Base-by-base conservation (phyloP, 2,888 invertebrate genomes). In the Hypomecis atomaria region DNA sequence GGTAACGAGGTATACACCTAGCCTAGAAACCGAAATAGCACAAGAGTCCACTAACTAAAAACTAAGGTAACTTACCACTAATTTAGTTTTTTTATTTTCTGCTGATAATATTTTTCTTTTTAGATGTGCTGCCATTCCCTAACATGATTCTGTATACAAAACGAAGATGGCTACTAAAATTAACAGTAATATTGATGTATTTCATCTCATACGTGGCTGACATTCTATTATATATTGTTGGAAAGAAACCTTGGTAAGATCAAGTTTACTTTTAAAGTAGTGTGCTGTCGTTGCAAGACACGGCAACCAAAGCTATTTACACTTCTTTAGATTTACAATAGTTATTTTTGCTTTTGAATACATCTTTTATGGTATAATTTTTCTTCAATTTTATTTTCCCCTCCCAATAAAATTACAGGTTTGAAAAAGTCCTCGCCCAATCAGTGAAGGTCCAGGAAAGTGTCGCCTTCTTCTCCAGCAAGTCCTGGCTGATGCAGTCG, bases 401-500 rank as follows among this genome's bases (percentile, higher is more conserved):
- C n/a, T n/a, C n/a, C n/a, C n/a, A n/a, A 23, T 23, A 23, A 23
- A 23, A 23, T 23, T 23, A 94, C 78, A 95, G 96, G 71, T 96
- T 96, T 82, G 93, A 94, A 71, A 95, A 95, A 78, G 94, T 96
- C 78, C 94, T 95, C 77, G 94, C 94, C 83, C 94, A 96, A 89
- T 96, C 97, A 42, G 92, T 96, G 78, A 94, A 93, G 82, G 87
- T 90, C 1, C 79, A 88, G 90, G 93, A 94, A 70, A 95, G 95
- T 78, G 88, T 97, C 78, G 95, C 96, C 78, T 97, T 96, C 84
- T 97, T 98, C 88, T 96, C 96, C 48, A 95, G 94, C 58, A 94
- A 96, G 73, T 95, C 96, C 75, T 97, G 97, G 97, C 93, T 94
- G 74, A 97, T 98, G 87, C 94, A 95, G 75, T 95, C 96, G 71